Base-by-base conservation (phyloP, 2,888 invertebrate genomes). In the Drosophila colorata region DNA sequence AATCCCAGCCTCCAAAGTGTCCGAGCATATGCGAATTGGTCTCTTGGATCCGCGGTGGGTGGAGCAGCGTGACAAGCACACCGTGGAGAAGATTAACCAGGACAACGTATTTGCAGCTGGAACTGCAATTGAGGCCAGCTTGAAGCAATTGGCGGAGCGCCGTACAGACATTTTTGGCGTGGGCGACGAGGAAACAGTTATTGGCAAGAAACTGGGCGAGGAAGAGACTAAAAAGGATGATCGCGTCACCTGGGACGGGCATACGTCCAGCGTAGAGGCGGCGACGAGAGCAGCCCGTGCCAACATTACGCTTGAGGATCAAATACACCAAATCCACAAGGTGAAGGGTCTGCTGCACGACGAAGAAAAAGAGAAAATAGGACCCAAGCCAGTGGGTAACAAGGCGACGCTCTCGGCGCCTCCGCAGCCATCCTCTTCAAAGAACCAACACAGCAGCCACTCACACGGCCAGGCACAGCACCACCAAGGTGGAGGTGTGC, bases 111-210 rank as follows among this genome's bases (percentile, higher is more conserved):
- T 90, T 64, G 92, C 92, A 13, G 91, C 90, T 91, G 94, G 97
- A 52, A 95, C 97, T 25, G 97, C 98, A n/a, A 98, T 99, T 88
- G 98, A 98, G 90, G 97, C 97, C 40, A 98, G 97, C 90, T 95
- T 99, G 90, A 98, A 98, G 91, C 96, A 97, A 91, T 93, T 99
- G 88, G 99, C 99, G 0, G 99, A 99, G 92, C 95, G 99, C 80
- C 98, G 99, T 96, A 99, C 99, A 1, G 99, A 99, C 94, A 99
- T 99, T 93, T 99, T 99, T 93, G 99, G 99, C 93, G 97, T 98
- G 70, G 99, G 99, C 63, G 98, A 98, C 91, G 99, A 99, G 92
- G 99, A 99, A 94, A 99, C 99, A 0, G 97, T 98, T 23, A 99
- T 99, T 91, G 99, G 99, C 93, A 98, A 98, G 93, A 99, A 99